Base-by-base conservation (phyloP, 2,797 vertebrate species). In the Brachyalestes nurse region DNA sequence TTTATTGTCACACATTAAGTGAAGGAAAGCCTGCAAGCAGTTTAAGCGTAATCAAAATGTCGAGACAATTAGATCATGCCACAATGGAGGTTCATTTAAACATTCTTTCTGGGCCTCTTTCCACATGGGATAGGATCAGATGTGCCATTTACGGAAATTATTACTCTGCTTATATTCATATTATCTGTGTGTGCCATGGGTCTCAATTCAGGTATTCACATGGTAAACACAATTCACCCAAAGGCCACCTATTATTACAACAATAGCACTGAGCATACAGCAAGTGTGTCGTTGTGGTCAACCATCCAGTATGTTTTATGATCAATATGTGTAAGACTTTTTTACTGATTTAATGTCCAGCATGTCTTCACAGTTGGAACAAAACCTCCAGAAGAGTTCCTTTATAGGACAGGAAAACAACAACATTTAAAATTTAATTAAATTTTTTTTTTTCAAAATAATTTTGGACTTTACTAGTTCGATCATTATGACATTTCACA, bases 1-100 rank as follows among this genome's bases (percentile, higher is more conserved):
- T 82, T 81, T 70, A 78, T 70, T 79, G 62, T 78, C 72, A 72
- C 45, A 19, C 34, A 69, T 77, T 81, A 82, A 79, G 47, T 66
- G 34, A 83, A 82, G 61, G 21, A 65, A 83, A 57, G 62, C 72
- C 82, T 85, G 82, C 72, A 80, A 85, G 72, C 86, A 82, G 62
- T 87, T 82, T 72, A n/a, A 34, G 71, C 34, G 60, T 49, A 82
- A 83, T 87, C 66, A 81, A 83, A 82, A 83, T 87, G 76, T 81
- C 62, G 57, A 34, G 64, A 81, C 51, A 72, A 58, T 83, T 79
- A 83, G 70, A 53, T 83, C 83, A 87, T 85, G 47, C 71, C 82
- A 58, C 79, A 70, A 5, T n/a, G 60, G 38, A 75, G 78, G 62
- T 80, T 82, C 16, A 80, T 78, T 80, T 70, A 66, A 82, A 80